Conservation (phyloP, 2,888 invertebrate genomes). For the Clostera curtula region DNA sequence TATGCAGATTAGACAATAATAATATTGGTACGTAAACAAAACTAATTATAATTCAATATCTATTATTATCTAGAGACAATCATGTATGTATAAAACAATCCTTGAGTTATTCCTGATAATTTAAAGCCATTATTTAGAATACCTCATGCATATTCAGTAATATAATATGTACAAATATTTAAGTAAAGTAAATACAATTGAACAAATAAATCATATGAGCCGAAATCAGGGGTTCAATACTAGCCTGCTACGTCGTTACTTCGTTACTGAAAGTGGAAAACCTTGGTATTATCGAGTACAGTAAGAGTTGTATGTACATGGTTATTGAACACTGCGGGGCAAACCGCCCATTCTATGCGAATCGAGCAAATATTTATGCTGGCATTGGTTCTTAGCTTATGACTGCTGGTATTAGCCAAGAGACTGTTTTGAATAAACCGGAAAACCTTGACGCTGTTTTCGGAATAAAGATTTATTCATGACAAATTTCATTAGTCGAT, state of each 20-base stretch:
- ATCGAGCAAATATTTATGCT: slow-evolving; percentile 45
- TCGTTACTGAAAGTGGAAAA: slow-evolving; percentile 61
- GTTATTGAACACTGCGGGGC: slow-evolving; percentile 36
- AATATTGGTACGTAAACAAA: too few relatives aligned
- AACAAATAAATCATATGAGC: slow-evolving; percentile 15
- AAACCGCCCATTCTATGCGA: slow-evolving; percentile 34
- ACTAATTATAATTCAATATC: too few relatives aligned
- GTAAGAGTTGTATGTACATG: slow-evolving; percentile 40
- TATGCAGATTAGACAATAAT: too few relatives aligned
- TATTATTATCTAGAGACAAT: too few relatives aligned
- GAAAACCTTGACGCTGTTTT: slow-evolving; percentile 3
- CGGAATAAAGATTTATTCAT: slow-evolving; percentile 1
- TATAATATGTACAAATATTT: too few relatives aligned
- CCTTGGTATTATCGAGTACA: slow-evolving; percentile 62
- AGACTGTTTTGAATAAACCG: slow-evolving; percentile 7
- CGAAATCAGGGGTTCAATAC: slow-evolving; percentile 35
- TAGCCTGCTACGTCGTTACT: slow-evolving; percentile 30
- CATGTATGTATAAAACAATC: too few relatives aligned
- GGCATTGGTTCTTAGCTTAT: slow-evolving; percentile 21
- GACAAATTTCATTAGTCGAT: neutral
- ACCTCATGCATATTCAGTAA: neutral
- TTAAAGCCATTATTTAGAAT: neutral
- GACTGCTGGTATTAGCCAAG: slow-evolving; percentile 12
- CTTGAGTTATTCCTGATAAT: too few relatives aligned
- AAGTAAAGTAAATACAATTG: slow-evolving; percentile 5